Evolutionary conservation across 2,797 vertebrate genomes (phyloP), one percentile per base, ranked within the genome.

Genomic region (Sebastes variabilis): DNA sequence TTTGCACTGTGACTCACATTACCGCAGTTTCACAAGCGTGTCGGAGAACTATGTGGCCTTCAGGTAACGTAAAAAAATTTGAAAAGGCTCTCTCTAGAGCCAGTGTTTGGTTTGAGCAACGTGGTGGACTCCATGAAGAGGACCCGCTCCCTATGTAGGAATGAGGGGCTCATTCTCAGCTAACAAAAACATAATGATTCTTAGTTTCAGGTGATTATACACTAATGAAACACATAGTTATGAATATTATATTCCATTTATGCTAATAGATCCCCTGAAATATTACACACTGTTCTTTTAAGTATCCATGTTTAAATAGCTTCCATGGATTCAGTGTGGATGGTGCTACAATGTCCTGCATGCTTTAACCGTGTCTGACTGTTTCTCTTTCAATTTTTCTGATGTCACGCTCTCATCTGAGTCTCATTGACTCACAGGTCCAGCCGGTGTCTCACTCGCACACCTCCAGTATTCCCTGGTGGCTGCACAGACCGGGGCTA

Each of bases 381-480:
- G 20, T 58, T 61, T 75, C 76, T 59, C 30, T 65, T 62, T 65
- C 8, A 70, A 5, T 10, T 32, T 22, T 67, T 73, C 59, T 76
- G 16, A 64, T 66, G 68, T 59, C 58, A 61, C 52, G 65, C 65
- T 66, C 59, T 80, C 22, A 76, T 80, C 70, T 72, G 24, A 79
- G 42, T 52, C 20, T 62, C n/a, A 14, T 22, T 66, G 32, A 38
- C 30, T 64, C 68, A 52, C 49, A 74, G 25, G 62, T 70, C 61
- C 24, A 75, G 62, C 38, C 36, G 5, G 29, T 55, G 25, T 42
- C 16, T 52, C 77, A 55, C 36, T 29, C 36, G 56, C 61, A 69
- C 73, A 77, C 52, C 13, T 13, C 22, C 34, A 66, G 32, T 66
- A 67, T 79, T 25, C 73, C 72, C 69, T 59, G 55, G 67, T 65